Evolutionary conservation across 2,797 vertebrate species (phyloP), one percentile per base, ranked within the genome.

Genomic region (Limosa lapponica): DNA sequence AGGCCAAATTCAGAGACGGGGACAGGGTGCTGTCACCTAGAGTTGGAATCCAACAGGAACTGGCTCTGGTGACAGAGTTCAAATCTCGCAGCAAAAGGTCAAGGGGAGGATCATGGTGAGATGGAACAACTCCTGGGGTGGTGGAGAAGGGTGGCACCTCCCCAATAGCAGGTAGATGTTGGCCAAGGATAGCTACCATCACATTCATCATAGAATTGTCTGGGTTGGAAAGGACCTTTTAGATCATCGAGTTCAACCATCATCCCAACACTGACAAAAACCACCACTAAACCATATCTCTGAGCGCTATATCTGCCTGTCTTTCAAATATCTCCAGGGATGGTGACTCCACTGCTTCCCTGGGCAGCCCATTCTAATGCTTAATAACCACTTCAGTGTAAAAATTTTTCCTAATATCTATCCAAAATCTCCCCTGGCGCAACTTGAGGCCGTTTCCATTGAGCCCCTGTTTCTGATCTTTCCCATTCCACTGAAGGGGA

Each of bases 111-210:
- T 39, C 1, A 0, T 4, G 49, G 16, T 28, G 39, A 43, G 37
- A 24, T 39, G 66, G 36, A 48, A 39, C 5, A 43, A 8, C 11
- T 16, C 55, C 48, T 34, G 58, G 48, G 41, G 37, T 32, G 73
- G 34, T 65, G 66, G 75, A 41, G 70, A 91, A 37, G 54, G 28
- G 58, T 44, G 37, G 49, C 13, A 62, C 32, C 48, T 51, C 30
- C 43, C 19, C 75, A 24, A 0, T 2, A 25, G 27, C 32, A 28
- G 28, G 55, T 5, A 30, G 57, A 30, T 7, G 0, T 6, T 14
- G 67, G 46, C 13, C 51, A 41, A 48, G 64, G 55, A 17, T 11
- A 46, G 37, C 5, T 11, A 11, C 55, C 54, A 12, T 25, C 37
- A 15, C 43, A 10, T 8, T 4, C 39, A 19, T 13, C 51, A 30